These are phyloP conservation scores for Myioborus miniatus DNA, from an alignment of 2,797 vertebrate genomes.

Conservation along the genomic window DNA sequence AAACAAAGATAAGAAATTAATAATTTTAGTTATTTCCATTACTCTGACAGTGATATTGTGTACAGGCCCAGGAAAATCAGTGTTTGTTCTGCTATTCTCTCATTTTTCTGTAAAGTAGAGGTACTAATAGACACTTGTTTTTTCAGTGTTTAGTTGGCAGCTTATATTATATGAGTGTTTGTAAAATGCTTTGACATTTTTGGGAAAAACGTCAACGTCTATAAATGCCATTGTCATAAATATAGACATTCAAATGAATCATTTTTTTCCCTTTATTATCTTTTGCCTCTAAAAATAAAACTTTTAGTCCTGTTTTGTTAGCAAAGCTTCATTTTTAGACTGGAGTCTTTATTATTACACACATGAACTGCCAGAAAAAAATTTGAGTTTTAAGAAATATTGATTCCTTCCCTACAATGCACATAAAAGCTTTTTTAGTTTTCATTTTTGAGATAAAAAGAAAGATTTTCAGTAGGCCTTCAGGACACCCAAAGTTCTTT, in stretches of 20 bases:
- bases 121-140: neutral
- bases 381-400: neutral
- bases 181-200: neutral
- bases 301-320: neutral
- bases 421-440: neutral
- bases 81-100: neutral
- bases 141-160: neutral
- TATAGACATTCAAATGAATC: neutral
- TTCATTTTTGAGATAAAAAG: neutral
- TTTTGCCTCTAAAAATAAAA: neutral
- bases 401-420: neutral
- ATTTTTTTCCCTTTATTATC: neutral
- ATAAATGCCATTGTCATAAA: neutral
- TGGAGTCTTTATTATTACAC: neutral
- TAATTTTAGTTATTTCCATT: neutral
- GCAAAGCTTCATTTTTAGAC: neutral
- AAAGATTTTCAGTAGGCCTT: neutral
- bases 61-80: neutral
- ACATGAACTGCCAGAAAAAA: neutral
- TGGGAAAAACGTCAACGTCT: neutral
- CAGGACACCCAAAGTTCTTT: neutral
- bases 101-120: neutral
- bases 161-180: neutral
- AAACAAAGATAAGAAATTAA: neutral
- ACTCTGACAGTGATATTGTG: neutral